Evolutionary conservation across 2,888 invertebrate species (phyloP), one percentile per base, ranked within the genome.

Genomic region (Drosophila prolongata): DNA sequence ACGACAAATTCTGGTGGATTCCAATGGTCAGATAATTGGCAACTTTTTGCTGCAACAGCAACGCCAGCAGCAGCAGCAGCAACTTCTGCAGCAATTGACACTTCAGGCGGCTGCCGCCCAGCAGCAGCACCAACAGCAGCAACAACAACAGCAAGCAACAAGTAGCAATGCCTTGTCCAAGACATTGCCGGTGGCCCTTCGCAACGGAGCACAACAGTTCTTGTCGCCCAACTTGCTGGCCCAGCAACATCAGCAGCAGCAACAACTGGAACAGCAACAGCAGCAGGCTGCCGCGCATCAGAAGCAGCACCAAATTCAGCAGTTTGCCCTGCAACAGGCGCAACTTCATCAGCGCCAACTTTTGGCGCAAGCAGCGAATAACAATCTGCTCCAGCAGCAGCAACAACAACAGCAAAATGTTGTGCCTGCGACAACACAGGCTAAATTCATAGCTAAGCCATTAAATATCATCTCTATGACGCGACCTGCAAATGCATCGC

Each of bases 11-110:
- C 76, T 91, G 37, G 90, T 91, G 6, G 92, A 91, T 75, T 91
- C 91, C 1, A 92, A 91, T 78, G 92, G 91, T 0, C 91, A 91
- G 77, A 90, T 92, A 34, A 91, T 92, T 58, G 91, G 92, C 0
- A 91, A 92, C 58, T 90, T 92, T 75, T 66, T 91, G 14, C 73
- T 91, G 16, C 84, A 50, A 54, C 89, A 76, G 13, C 83, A 77
- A 1, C 88, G 83, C 6, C 83, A 80, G 13, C 86, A 82, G 2
- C 74, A 79, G 14, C 80, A 73, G 43, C 87, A 85, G 52, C 84
- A 90, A 55, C 79, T 78, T 19, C 82, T 87, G 2, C 71, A 72
- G n/a, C 71, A 72, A 11, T 74, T 74, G 6, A 87, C 87, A 9
- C 59, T 80, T 4, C 80, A 80, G 67, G 80, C 80, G 10, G 66